phyloP scores from a whole-genome alignment of 2,888 invertebrate genomes.

The Orchestes rusci region DNA sequence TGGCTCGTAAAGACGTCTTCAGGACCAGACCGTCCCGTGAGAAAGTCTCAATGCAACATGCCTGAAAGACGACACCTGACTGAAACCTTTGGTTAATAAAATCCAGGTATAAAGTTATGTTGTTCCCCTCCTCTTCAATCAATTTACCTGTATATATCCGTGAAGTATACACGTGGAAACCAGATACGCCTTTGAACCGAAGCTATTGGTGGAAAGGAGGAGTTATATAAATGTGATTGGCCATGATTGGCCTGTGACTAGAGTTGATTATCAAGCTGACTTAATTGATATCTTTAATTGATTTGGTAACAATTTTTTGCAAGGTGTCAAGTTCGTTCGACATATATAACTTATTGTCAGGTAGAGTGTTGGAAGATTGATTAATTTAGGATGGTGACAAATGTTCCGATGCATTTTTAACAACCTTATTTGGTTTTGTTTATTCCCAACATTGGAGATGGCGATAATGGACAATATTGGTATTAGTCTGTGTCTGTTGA shows the following conservation, averaged over 20 bases:
- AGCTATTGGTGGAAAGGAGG: no score
- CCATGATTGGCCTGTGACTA: slow-evolving; percentile 27
- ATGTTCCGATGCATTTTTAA: slow-evolving; percentile 12
- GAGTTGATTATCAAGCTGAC: no score
- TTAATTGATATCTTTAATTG: slow-evolving; percentile 33
- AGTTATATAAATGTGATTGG: slow-evolving; percentile 25
- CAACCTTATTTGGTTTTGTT: slow-evolving; percentile 7
- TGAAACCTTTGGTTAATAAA: slow-evolving; percentile 32
- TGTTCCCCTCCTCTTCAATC: slow-evolving; percentile 17
- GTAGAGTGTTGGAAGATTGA: slow-evolving; percentile 12
- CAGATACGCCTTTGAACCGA: no score
- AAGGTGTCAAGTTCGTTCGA: slow-evolving; percentile 18
- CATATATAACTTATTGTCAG: slow-evolving; percentile 7
- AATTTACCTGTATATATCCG: slow-evolving; percentile 28
- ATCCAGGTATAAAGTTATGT: slow-evolving; percentile 34
- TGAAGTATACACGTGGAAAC: slow-evolving; percentile 35
- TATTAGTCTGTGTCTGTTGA: no score
- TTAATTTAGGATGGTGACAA: slow-evolving; percentile 17
- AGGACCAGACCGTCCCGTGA: no score
- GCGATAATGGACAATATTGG: no score
- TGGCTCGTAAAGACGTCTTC: no score
- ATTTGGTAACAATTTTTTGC: slow-evolving; percentile 22
- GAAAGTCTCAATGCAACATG: slow-evolving; percentile 17
- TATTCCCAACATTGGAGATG: no score
- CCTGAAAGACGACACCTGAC: slow-evolving; percentile 35